Conservation (phyloP, 2,797 vertebrate genomes). For the Siniperca undulata region DNA sequence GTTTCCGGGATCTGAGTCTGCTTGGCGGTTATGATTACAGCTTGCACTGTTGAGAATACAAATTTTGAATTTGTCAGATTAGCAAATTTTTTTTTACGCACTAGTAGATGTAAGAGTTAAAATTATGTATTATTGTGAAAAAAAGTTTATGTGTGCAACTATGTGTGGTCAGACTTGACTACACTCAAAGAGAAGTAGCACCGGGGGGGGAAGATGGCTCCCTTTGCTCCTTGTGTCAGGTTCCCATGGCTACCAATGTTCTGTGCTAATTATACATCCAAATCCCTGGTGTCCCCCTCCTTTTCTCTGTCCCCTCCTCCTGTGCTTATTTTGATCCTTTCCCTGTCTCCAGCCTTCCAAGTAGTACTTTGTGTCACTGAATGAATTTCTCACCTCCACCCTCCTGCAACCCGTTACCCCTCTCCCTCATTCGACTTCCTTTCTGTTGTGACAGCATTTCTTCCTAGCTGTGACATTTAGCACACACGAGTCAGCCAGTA, state of each 20-base stretch:
- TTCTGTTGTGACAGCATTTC: conserved; percentile 53
- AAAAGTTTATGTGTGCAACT: not conserved
- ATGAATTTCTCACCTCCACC: conserved; percentile 26
- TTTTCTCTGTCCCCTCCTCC: conserved; percentile 17
- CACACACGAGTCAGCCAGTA: conserved; percentile 47
- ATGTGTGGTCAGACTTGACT: conserved; percentile 13
- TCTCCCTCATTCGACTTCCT: conserved; percentile 32
- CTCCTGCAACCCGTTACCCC: conserved; percentile 20
- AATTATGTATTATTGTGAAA: not conserved
- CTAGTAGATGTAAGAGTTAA: conserved; percentile 2
- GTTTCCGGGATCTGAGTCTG: conserved; percentile 19
- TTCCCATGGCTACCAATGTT: conserved; percentile 66
- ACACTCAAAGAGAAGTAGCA: conserved; percentile 11
- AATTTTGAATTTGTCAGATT: conserved; percentile 32
- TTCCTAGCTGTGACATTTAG: conserved; percentile 55
- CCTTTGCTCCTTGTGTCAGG: conserved; percentile 30
- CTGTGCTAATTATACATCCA: conserved; percentile 64
- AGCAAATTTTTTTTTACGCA: conserved; percentile 12
- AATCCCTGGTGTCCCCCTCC: conserved; percentile 37
- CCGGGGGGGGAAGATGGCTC: not conserved
- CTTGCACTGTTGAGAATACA: conserved; percentile 30
- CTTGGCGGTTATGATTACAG: conserved; percentile 36
- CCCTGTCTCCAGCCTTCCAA: conserved; percentile 12
- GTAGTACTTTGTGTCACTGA: conserved; percentile 8
- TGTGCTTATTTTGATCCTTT: conserved; percentile 45